Evolutionary conservation across 2,888 invertebrate species (phyloP).

Genomic region (Iselma pallidipennis): DNA sequence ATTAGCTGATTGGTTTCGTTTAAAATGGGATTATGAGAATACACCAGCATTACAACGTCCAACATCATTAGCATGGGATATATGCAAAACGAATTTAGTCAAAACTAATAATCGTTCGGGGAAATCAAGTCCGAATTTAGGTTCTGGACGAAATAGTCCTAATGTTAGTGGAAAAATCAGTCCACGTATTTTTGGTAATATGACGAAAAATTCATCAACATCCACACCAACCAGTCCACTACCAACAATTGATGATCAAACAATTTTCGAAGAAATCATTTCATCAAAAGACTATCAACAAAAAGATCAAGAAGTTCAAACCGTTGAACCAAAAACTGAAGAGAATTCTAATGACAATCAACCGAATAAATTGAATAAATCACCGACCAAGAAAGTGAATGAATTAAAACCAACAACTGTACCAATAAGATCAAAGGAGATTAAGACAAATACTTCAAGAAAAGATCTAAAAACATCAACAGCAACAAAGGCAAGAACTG

Average conservation of each 20-base stretch:
- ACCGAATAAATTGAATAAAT: slow-evolving; percentile 13
- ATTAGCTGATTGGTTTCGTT: slow-evolving; percentile 89
- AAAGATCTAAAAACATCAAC: slow-evolving; percentile 3
- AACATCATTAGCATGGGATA: slow-evolving; percentile 93
- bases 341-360: neutral
- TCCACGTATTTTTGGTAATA: slow-evolving; percentile 60
- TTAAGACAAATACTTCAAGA: slow-evolving; percentile 47
- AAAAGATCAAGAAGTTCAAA: neutral
- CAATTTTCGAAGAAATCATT: slow-evolving; percentile 48
- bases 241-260: slow-evolving; percentile 51
- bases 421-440: slow-evolving; percentile 46
- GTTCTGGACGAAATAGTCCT: slow-evolving; percentile 64
- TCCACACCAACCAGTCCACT: slow-evolving; percentile 56
- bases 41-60: slow-evolving; percentile 83
- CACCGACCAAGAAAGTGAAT: slow-evolving; percentile 3
- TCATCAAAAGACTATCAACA: neutral
- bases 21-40: slow-evolving; percentile 93
- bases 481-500: slow-evolving; percentile 23
- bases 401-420: neutral
- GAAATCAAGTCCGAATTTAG: slow-evolving; percentile 56
- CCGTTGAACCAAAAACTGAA: neutral
- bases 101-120: slow-evolving; percentile 52
- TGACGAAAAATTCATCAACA: slow-evolving; percentile 40
- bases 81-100: slow-evolving; percentile 76
- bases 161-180: slow-evolving; percentile 65